Evolutionary conservation across 1,140 invertebrate genomes (phyloP).

Genomic region (Drosophila ercepeae): DNA sequence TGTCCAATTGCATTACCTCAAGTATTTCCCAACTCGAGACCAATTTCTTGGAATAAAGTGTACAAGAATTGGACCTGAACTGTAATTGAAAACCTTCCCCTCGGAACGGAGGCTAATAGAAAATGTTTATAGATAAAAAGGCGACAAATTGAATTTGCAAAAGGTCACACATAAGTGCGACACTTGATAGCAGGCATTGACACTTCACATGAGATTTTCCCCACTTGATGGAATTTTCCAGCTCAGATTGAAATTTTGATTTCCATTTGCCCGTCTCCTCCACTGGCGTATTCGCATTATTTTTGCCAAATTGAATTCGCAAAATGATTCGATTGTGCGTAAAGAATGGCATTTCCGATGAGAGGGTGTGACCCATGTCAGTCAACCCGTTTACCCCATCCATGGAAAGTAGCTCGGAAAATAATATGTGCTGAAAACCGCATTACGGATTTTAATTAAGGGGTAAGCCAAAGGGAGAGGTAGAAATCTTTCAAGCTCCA

Average conservation of each 20-base stretch:
- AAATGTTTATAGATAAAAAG: conserved; percentile 81
- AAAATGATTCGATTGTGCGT: conserved; percentile 74
- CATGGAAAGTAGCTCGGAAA: neutral
- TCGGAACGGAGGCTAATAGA: conserved; percentile 52
- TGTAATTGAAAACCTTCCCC: conserved; percentile 31
- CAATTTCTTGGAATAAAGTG: conserved; percentile 3
- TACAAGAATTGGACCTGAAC: conserved; percentile 23
- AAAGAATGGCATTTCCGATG: conserved; percentile 23
- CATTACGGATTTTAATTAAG: conserved; percentile 76
- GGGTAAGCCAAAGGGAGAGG: conserved; percentile 7
- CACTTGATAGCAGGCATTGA: conserved; percentile 73
- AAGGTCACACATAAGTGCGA: conserved; percentile 79
- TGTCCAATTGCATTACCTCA: conserved; percentile 13
- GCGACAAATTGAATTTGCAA: conserved; percentile 81
- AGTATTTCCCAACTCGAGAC: neutral
- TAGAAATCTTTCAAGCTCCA: too few species aligned
- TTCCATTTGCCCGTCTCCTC: conserved; percentile 52
- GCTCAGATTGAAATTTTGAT: conserved; percentile 48
- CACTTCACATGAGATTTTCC: conserved; percentile 48
- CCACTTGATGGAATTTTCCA: conserved; percentile 54
- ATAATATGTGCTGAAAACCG: conserved; percentile 55
- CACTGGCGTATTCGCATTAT: conserved; percentile 35
- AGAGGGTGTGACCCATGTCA: conserved; percentile 39
- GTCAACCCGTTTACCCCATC: conserved; percentile 46
- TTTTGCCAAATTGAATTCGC: conserved; percentile 74